Conservation (phyloP, 2,888 invertebrate genomes). For the Uloborus plumipes region DNA sequence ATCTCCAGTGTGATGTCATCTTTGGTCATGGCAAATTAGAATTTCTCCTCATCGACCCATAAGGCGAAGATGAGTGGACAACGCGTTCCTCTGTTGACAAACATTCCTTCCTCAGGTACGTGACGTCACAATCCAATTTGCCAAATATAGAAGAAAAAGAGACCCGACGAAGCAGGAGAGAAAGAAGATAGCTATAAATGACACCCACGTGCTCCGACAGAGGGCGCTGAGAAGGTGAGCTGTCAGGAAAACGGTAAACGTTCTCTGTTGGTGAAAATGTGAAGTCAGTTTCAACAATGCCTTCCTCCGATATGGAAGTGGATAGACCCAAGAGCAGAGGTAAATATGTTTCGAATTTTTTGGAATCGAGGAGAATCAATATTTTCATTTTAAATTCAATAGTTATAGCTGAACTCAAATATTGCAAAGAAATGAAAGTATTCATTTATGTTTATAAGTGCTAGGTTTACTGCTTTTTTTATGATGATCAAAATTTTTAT, state of each 20-base stretch:
- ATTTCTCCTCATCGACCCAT: too few relatives aligned
- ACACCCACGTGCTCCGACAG: slow-evolving; percentile 51
- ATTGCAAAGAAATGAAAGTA: too few relatives aligned
- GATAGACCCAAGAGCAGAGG: slow-evolving; percentile 58
- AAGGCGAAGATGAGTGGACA: too few relatives aligned
- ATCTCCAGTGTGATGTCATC: too few relatives aligned
- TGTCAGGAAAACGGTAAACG: slow-evolving; percentile 1
- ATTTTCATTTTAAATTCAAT: background rate
- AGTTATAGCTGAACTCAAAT: too few relatives aligned
- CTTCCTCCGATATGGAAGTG: slow-evolving; percentile 57
- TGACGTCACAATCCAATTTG: slow-evolving; percentile 9
- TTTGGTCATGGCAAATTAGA: too few relatives aligned
- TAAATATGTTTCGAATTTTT: background rate
- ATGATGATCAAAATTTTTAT: too few relatives aligned
- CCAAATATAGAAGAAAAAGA: slow-evolving; percentile 23
- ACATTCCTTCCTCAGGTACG: background rate
- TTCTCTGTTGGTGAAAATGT: too few relatives aligned
- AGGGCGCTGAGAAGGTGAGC: slow-evolving; percentile 24
- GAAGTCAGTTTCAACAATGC: slow-evolving; percentile 47
- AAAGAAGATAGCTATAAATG: slow-evolving; percentile 32
- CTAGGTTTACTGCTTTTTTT: too few relatives aligned
- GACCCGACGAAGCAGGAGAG: slow-evolving; percentile 18
- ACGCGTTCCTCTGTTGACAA: background rate
- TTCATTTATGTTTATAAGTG: too few relatives aligned
- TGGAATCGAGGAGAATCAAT: too few relatives aligned